A percentile compares a stretch with the other conserved stretches of the same genome.
These are phyloP conservation scores for Alligator sinensis DNA, from an alignment of 2,113 vertebrate genomes.

Conservation along the genomic window DNA sequence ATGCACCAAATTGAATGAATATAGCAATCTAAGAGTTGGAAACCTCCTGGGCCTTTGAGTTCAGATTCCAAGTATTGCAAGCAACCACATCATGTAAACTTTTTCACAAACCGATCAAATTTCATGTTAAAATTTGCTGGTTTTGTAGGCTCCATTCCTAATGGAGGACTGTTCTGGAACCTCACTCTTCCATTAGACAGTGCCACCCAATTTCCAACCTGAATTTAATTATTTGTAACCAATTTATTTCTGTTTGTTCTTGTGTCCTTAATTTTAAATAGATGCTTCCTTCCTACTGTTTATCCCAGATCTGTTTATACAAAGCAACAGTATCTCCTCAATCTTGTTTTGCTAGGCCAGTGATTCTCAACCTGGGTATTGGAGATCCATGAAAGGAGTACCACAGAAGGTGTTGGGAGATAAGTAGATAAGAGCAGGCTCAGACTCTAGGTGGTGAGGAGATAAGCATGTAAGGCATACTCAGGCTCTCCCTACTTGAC, in stretches of 20 bases:
- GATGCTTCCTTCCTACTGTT: not conserved
- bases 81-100: not conserved
- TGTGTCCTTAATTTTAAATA: not conserved
- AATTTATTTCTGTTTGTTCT: not conserved
- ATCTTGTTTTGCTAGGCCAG: not conserved
- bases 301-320: not conserved
- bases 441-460: too few relatives aligned
- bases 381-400: too few relatives aligned
- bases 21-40: too few relatives aligned
- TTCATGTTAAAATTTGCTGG: not conserved
- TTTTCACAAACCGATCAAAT: not conserved
- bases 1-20: not conserved
- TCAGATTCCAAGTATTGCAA: too few relatives aligned
- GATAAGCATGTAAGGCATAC: too few relatives aligned
- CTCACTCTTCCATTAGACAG: not conserved
- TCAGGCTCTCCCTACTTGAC: too few relatives aligned
- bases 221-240: not conserved
- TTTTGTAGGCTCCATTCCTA: not conserved
- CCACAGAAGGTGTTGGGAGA: too few relatives aligned
- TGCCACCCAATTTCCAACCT: not conserved
- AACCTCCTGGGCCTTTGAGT: too few relatives aligned
- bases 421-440: too few relatives aligned
- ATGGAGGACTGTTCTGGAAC: not conserved
- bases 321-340: not conserved
- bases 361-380: too few relatives aligned